Evolutionary conservation across 2,797 vertebrate species (phyloP).

Genomic region (Orientallactaga sibirica): DNA sequence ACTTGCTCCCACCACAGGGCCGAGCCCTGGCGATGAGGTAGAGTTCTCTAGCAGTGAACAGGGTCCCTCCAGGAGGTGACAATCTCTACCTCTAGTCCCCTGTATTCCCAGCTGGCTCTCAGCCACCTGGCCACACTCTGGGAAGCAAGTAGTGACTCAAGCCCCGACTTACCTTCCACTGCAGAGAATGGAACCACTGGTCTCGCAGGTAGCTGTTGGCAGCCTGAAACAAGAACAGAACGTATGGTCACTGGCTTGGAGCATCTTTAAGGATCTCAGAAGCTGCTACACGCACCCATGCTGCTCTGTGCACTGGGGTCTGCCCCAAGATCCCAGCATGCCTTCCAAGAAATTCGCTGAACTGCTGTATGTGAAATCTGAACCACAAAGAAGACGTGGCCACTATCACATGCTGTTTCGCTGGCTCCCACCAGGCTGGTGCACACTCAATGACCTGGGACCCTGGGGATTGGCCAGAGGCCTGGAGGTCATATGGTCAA

Average conservation of each 20-base stretch:
- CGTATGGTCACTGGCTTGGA: not conserved
- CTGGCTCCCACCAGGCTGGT: not conserved
- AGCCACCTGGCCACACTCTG: not conserved
- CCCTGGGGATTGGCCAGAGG: not conserved
- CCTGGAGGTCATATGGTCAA: not conserved
- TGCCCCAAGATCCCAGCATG: not conserved
- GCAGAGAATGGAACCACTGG: slow-evolving; percentile 99
- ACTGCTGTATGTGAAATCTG: not conserved
- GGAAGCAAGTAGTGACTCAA: accelerated
- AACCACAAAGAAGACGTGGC: not conserved
- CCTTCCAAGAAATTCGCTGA: not conserved
- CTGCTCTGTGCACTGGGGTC: accelerated
- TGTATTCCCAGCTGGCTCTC: too few species aligned
- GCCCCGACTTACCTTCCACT: slow-evolving; percentile 96
- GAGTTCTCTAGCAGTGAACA: not conserved
- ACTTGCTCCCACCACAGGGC: not conserved
- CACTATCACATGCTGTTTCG: accelerated
- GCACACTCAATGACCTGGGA: too few species aligned
- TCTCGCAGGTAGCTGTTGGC: slow-evolving; percentile 99
- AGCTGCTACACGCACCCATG: not conserved
- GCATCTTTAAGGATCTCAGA: not conserved
- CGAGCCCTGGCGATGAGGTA: not conserved
- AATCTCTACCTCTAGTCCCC: not conserved
- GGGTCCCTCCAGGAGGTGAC: not conserved
- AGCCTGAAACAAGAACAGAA: slow-evolving; percentile 90